Percentiles rank a stretch among this genome's conserved stretches.
Conservation (phyloP, 2,797 vertebrate genomes). For the Typhlichthys subterraneus region DNA sequence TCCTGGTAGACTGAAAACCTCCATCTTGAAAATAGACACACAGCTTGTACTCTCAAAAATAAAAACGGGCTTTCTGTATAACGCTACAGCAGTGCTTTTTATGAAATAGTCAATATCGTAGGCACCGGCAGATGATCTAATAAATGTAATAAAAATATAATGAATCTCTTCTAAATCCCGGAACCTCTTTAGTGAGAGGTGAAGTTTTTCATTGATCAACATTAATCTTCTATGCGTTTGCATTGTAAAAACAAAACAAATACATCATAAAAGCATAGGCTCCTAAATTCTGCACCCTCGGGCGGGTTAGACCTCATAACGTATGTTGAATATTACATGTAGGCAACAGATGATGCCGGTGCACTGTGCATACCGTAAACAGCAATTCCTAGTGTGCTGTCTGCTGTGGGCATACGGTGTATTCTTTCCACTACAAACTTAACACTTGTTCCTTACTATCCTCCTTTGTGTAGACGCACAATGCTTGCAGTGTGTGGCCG, state of each 20-base stretch:
- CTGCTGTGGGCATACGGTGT: too few relatives aligned
- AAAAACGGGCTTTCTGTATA: too few relatives aligned
- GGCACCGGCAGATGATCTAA: slow-evolving; percentile 18
- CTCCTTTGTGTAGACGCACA: too few relatives aligned
- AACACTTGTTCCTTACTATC: not conserved
- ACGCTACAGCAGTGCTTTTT: slow-evolving; percentile 4
- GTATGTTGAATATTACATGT: slow-evolving; percentile 3
- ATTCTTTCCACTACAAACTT: not conserved
- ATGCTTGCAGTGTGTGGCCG: too few relatives aligned
- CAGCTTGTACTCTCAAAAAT: too few relatives aligned
- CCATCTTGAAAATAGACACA: too few relatives aligned
- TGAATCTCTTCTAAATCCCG: slow-evolving; percentile 12
- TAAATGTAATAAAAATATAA: slow-evolving; percentile 37
- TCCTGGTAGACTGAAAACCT: not conserved
- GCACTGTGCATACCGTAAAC: not conserved
- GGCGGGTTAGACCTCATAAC: not conserved
- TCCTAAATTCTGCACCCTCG: not conserved
- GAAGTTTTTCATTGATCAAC: not conserved
- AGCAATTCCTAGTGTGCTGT: too few relatives aligned
- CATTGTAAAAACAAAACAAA: not conserved
- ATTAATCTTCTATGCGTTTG: not conserved
- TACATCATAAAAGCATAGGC: slow-evolving; percentile 8
- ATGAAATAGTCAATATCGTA: slow-evolving; percentile 28
- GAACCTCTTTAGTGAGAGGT: slow-evolving; percentile 14
- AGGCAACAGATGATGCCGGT: too few relatives aligned